Conservation (phyloP, 1,140 invertebrate species). For the Brachionus rotundiformis region DNA sequence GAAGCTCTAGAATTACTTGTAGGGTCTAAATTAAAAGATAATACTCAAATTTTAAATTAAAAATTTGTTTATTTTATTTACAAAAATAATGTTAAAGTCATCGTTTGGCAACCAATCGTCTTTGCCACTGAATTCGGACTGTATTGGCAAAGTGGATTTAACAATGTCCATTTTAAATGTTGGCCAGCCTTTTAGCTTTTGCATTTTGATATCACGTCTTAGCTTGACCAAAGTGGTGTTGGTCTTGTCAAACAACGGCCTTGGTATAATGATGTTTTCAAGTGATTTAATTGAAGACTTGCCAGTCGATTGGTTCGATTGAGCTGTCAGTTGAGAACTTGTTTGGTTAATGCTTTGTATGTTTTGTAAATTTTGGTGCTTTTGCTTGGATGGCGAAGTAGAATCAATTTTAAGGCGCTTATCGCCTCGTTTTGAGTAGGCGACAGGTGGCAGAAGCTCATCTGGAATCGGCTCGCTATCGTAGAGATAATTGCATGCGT, state of each 20-base stretch:
- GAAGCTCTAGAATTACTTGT: constrained; percentile 77
- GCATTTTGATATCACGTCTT: constrained; percentile 74
- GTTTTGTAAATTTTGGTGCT: constrained; percentile 29
- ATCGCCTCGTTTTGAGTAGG: constrained; percentile 75
- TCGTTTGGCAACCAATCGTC: constrained; percentile 58
- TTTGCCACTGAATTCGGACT: constrained; percentile 62
- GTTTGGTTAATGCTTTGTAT: neutral
- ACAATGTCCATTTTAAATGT: constrained; percentile 67
- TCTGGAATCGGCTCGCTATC: constrained; percentile 79
- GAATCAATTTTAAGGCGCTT: constrained; percentile 74
- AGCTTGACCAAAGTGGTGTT: constrained; percentile 75
- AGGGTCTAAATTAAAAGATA: constrained; percentile 77
- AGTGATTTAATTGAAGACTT: constrained; percentile 60
- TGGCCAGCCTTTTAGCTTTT: constrained; percentile 70
- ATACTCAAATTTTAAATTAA: no score
- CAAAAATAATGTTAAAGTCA: constrained; percentile 59
- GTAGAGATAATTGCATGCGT: constrained; percentile 77
- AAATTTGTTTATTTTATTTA: no score
- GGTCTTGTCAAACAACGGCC: constrained; percentile 83
- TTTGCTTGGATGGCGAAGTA: constrained; percentile 53
- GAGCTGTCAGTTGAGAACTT: neutral
- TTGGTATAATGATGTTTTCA: constrained; percentile 76
- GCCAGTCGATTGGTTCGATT: neutral
- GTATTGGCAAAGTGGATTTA: constrained; percentile 62
- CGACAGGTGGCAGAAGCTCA: constrained; percentile 76